Conservation (phyloP, 2,888 invertebrate genomes). For the Corythucha ciliata region DNA sequence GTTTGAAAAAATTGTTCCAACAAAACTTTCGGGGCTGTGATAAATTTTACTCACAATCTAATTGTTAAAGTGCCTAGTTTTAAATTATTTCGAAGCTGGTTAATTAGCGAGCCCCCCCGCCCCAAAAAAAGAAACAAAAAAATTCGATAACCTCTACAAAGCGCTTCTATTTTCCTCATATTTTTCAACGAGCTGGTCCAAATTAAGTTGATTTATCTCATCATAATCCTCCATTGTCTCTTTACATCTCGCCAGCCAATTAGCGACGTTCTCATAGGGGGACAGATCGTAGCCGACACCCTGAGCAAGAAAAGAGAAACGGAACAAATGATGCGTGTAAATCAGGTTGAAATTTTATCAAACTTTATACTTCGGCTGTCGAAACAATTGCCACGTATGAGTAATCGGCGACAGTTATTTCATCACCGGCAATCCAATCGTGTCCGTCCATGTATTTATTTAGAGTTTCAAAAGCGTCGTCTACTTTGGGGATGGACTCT, state of each 20-base stretch:
- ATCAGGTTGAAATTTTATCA: not conserved
- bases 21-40: no score
- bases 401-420: constrained; percentile 68
- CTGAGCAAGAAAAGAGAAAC: constrained; percentile 33
- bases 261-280: constrained; percentile 57
- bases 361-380: constrained; percentile 51
- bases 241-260: constrained; percentile 52
- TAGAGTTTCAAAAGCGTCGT: constrained; percentile 56
- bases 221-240: constrained; percentile 44
- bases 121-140: no score
- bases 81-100: no score
- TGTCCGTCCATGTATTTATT: constrained; percentile 63
- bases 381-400: constrained; percentile 58
- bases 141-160: no score
- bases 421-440: constrained; percentile 60
- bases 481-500: constrained; percentile 58
- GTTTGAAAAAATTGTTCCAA: no score
- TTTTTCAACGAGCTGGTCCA: constrained; percentile 27
- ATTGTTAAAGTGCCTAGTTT: no score
- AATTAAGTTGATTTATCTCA: constrained; percentile 40
- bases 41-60: no score
- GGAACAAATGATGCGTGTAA: not conserved
- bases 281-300: constrained; percentile 53
- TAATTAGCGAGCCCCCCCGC: no score
- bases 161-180: no score